Evolutionary conservation across 2,888 invertebrate species (phyloP).

Genomic region (Dioctria linearis): DNA sequence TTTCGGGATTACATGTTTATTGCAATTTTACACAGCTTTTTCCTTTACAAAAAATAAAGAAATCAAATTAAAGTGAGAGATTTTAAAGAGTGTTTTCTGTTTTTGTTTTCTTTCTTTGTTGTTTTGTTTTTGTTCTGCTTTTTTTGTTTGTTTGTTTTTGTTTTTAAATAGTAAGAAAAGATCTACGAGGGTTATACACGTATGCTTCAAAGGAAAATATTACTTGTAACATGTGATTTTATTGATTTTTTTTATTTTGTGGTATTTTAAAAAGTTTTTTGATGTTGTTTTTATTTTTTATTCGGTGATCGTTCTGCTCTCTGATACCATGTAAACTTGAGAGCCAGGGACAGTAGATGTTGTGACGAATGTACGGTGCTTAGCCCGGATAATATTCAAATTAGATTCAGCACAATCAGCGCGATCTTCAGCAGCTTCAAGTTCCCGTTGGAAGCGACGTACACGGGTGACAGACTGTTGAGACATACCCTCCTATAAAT

Average conservation of each 20-base stretch:
- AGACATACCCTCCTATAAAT: constrained; percentile 87
- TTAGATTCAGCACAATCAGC: constrained; percentile 96
- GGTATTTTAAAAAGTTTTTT: constrained; percentile 12
- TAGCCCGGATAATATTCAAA: constrained; percentile 94
- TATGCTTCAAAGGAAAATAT: constrained; percentile 42
- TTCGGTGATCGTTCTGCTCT: constrained; percentile 75
- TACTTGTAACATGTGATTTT: constrained; percentile 25
- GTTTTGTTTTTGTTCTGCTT: too few species aligned
- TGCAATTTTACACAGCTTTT: constrained; percentile 46
- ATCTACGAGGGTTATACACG: constrained; percentile 28
- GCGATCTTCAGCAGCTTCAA: constrained; percentile 97
- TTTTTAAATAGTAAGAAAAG: not conserved
- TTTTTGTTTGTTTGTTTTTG: too few species aligned
- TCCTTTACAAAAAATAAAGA: constrained; percentile 12
- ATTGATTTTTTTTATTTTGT: constrained; percentile 14
- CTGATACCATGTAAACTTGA: constrained; percentile 92
- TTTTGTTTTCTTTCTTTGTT: not conserved
- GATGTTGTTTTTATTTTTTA: constrained; percentile 26
- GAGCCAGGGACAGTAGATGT: constrained; percentile 93
- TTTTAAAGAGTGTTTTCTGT: constrained; percentile 20
- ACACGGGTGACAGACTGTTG: constrained; percentile 95
- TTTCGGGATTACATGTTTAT: constrained; percentile 41
- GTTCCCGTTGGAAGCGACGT: constrained; percentile 97
- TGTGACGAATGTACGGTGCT: constrained; percentile 98
- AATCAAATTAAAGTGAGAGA: constrained; percentile 24